phyloP scores from a whole-genome alignment of 2,113 vertebrate genomes.

The Capra hircus region DNA sequence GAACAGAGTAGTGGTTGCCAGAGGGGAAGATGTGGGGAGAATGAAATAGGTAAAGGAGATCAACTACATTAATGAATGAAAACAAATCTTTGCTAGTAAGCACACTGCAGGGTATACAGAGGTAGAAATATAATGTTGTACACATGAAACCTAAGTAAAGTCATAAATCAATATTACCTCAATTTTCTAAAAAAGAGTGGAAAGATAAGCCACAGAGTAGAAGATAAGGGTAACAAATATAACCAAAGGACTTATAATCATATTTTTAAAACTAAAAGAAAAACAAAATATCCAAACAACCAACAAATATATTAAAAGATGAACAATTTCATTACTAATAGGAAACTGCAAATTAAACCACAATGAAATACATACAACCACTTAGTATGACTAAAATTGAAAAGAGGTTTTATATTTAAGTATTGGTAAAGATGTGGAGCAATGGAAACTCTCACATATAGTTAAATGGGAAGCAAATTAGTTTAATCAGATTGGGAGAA shows the following conservation, averaged over 20 bases:
- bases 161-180: background rate
- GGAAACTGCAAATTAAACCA: slow-evolving; percentile 3
- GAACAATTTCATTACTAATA: background rate
- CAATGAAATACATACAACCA: background rate
- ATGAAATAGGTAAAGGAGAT: background rate
- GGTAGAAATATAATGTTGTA: background rate
- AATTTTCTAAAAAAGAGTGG: background rate
- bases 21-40: background rate
- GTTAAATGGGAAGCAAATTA: background rate
- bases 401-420: background rate
- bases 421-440: background rate
- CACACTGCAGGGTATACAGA: background rate
- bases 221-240: background rate
- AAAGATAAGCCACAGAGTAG: background rate
- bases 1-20: background rate
- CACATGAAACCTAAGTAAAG: background rate
- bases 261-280: background rate
- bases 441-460: background rate
- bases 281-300: background rate
- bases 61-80: background rate
- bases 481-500: background rate
- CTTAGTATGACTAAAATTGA: background rate
- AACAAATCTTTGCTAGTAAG: background rate
- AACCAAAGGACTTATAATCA: background rate
- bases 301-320: slow-evolving; percentile 30